phyloP scores from a whole-genome alignment of 2,888 invertebrate species.

The Silvanus unidentatus region DNA sequence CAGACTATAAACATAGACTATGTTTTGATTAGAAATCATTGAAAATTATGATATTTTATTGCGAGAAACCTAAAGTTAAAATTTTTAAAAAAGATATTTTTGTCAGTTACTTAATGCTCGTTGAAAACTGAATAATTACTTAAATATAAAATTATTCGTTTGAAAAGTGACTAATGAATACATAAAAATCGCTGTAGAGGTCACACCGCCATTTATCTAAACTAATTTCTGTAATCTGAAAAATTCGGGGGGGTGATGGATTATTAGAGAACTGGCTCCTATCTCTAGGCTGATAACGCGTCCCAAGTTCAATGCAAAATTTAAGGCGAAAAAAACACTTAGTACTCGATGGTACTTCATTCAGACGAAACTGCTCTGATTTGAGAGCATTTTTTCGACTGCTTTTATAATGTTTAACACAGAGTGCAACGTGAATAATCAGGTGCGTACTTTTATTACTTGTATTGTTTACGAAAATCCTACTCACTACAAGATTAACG shows the following conservation, averaged over 20 bases:
- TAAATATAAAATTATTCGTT: slow-evolving; percentile 8
- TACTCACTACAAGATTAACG: too few species aligned
- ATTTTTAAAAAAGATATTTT: too few species aligned
- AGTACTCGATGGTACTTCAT: slow-evolving; percentile 14
- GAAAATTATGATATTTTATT: too few species aligned
- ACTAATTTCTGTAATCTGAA: slow-evolving; percentile 30
- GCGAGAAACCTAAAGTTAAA: too few species aligned
- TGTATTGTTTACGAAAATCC: too few species aligned
- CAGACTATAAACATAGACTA: too few species aligned
- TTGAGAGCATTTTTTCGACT: slow-evolving; percentile 10
- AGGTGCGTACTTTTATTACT: slow-evolving; percentile 10
- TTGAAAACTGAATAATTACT: slow-evolving; percentile 7
- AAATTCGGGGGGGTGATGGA: slow-evolving; percentile 29
- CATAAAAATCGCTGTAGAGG: slow-evolving; percentile 23
- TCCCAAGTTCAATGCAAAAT: slow-evolving; percentile 34
- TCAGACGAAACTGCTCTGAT: slow-evolving; percentile 14
- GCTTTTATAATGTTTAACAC: slow-evolving; percentile 1
- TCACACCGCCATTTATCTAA: slow-evolving; percentile 25
- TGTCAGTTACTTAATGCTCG: too few species aligned
- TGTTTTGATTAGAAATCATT: too few species aligned
- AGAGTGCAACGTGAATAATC: background rate
- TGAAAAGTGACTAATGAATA: slow-evolving; percentile 4
- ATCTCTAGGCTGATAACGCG: slow-evolving; percentile 31
- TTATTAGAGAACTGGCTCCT: slow-evolving; percentile 30
- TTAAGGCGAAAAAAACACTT: slow-evolving; percentile 27